Evolutionary conservation across 1,140 invertebrate species (phyloP).

Genomic region (Drosophila jambulina): DNA sequence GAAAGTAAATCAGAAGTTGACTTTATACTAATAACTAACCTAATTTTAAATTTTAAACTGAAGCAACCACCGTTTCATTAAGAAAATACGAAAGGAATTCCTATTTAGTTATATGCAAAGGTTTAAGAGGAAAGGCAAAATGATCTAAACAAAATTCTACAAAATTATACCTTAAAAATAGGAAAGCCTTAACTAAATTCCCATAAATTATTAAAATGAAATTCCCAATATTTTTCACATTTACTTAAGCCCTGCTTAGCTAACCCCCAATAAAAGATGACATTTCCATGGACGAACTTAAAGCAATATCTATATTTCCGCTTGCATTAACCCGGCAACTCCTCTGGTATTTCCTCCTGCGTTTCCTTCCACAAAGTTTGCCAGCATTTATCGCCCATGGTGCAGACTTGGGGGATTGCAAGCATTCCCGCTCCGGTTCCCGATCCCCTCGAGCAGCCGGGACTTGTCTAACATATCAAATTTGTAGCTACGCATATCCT

Average conservation of each 20-base stretch:
- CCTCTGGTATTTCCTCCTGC: slow-evolving; percentile 28
- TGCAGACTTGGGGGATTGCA: slow-evolving; percentile 29
- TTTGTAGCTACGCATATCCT: slow-evolving; percentile 80
- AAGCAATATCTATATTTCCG: slow-evolving; percentile 42
- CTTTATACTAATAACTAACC: too few relatives aligned
- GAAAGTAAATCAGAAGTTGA: too few relatives aligned
- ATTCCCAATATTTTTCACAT: neutral
- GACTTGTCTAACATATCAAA: slow-evolving; percentile 83
- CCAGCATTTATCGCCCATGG: slow-evolving; percentile 51
- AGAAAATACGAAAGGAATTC: too few relatives aligned
- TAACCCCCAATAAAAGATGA: slow-evolving; percentile 32
- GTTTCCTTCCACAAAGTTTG: slow-evolving; percentile 49
- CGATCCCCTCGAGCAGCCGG: slow-evolving; percentile 34
- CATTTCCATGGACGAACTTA: slow-evolving; percentile 36
- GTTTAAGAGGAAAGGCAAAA: too few relatives aligned
- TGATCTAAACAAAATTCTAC: neutral
- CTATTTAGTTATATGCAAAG: too few relatives aligned
- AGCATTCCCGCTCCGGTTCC: slow-evolving; percentile 12
- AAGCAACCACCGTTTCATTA: too few relatives aligned
- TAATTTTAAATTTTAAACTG: too few relatives aligned
- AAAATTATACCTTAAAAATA: neutral
- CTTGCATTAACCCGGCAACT: slow-evolving; percentile 34
- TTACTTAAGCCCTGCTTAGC: neutral
- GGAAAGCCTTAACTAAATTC: too few relatives aligned
- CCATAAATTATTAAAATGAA: neutral